Evolutionary conservation across 2,888 invertebrate species (phyloP), one percentile per base, ranked within the genome.

Genomic region (Hirtodrosophila alboralis): DNA sequence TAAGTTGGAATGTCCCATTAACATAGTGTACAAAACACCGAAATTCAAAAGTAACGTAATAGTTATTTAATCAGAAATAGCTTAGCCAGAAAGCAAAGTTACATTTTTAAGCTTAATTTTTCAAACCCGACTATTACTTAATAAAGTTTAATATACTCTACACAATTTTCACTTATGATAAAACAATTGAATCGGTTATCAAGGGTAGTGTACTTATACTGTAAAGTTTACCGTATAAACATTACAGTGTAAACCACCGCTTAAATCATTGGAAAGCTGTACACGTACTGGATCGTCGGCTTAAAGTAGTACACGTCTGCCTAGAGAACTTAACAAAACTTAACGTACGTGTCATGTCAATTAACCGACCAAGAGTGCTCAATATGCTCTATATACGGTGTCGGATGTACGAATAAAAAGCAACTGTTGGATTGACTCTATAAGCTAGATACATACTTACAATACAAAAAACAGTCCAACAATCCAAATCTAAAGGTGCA

Each of bases 261-360:
- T 33, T 14, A 41, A 43, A 53, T 40, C 57, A 70, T 84, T 67
- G 45, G 37, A 54, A 83, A 58, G 61, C 85, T n/a, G 28, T 44
- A 45, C 81, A 84, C 85, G 85, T 83, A 83, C 76, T 72, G 72
- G 60, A 48, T 44, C 30, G 57, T 52, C 57, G 59, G 58, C 43
- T 40, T 71, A 79, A 83, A 84, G 83, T 83, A 83, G 81, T 84
- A 84, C 81, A 84, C 67, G 75, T 83, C 76, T 62, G 69, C 31
- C 40, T 18, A 33, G 45, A 37, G 53, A 49, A 31, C 66, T 66
- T 66, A 66, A n/a, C n/a, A n/a, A n/a, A 51, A 53, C 45, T 57
- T 12, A 14, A 41, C 23, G 74, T 76, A 83, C 84, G 78, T 79
- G 84, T 60, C 53, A 51, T 71, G 70, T 71, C 72, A 66, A n/a